Evolutionary conservation across 2,888 invertebrate species (phyloP).

Genomic region (Ormyrus labotus): DNA sequence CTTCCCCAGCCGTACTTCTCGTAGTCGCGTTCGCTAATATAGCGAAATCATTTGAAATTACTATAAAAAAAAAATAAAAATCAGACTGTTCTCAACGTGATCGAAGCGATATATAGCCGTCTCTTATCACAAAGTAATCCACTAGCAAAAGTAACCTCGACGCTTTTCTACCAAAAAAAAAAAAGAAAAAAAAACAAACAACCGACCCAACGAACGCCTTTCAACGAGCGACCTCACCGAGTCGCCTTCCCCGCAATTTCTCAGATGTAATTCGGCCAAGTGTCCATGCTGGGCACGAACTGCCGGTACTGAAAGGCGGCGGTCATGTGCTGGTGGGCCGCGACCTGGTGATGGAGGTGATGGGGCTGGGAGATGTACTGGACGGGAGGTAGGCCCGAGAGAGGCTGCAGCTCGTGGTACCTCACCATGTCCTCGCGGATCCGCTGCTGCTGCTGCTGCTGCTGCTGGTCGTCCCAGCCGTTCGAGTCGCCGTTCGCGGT

Average conservation of each 20-base stretch:
- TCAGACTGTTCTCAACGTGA: background rate
- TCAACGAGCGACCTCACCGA: background rate
- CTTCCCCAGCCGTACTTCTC: background rate
- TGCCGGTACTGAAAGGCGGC: slow-evolving; percentile 72
- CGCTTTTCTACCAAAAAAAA: no score
- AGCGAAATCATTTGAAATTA: background rate
- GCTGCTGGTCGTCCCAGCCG: slow-evolving; percentile 6
- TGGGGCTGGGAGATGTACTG: slow-evolving; percentile 73
- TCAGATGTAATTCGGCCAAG: slow-evolving; percentile 62
- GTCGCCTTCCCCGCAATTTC: background rate
- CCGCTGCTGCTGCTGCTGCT: slow-evolving; percentile 44
- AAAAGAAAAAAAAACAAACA: background rate
- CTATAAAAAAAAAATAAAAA: background rate
- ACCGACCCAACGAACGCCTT: background rate
- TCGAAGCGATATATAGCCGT: no score
- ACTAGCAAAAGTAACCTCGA: no score
- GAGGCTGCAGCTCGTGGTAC: slow-evolving; percentile 73
- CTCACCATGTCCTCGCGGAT: slow-evolving; percentile 67
- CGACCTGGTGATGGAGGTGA: slow-evolving; percentile 61
- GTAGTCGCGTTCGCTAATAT: slow-evolving; percentile 8
- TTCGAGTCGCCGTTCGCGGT: slow-evolving; percentile 17
- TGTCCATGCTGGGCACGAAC: slow-evolving; percentile 70
- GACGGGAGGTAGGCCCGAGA: slow-evolving; percentile 65
- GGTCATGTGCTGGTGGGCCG: slow-evolving; percentile 64
- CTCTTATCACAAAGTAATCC: background rate